These are phyloP conservation scores for Aspiorhynchus laticeps DNA, from an alignment of 2,113 vertebrate genomes.

Conservation along the genomic window DNA sequence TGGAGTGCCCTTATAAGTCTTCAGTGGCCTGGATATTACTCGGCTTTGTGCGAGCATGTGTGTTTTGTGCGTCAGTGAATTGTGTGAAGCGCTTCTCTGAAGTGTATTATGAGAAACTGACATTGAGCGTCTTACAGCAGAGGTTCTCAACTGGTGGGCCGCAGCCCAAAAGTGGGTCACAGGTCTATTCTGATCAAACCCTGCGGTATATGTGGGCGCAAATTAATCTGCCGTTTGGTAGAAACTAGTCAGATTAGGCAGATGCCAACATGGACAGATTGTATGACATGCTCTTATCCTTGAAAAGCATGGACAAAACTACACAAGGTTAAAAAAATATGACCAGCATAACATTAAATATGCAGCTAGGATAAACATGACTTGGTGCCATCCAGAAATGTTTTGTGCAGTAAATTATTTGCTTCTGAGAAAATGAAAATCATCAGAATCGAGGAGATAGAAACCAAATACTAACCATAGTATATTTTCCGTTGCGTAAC, in stretches of 20 bases:
- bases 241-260: slow-evolving; percentile 2
- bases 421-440: neutral
- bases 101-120: slow-evolving; percentile 20
- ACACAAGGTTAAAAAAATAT: neutral
- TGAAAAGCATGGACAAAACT: neutral
- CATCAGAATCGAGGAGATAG: neutral
- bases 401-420: neutral
- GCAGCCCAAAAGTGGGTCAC: neutral
- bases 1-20: slow-evolving; percentile 67
- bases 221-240: neutral
- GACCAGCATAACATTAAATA: neutral
- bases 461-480: neutral
- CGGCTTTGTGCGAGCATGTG: slow-evolving; percentile 30
- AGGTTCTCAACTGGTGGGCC: neutral
- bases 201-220: neutral
- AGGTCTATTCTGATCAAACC: neutral
- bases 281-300: neutral
- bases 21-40: slow-evolving; percentile 66
- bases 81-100: slow-evolving; percentile 49
- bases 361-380: slow-evolving; percentile 5
- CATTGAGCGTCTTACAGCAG: neutral
- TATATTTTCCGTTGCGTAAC: too few species aligned
- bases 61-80: slow-evolving; percentile 55
- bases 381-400: neutral
- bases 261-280: slow-evolving; percentile 22